Evolutionary conservation across 2,888 invertebrate species (phyloP).

Genomic region (Drosophila formosana): DNA sequence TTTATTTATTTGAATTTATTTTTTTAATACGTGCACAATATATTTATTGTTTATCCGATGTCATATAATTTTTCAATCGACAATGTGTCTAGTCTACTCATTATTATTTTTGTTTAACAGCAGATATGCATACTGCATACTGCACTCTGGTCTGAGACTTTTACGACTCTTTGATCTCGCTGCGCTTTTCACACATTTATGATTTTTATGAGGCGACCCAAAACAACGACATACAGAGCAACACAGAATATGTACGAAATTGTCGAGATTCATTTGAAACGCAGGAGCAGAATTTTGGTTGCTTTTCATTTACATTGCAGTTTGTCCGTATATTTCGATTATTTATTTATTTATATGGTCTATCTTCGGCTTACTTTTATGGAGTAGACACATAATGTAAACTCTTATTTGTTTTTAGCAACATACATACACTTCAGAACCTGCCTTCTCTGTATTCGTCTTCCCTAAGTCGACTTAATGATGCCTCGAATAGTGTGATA

Average conservation of each 20-base stretch:
- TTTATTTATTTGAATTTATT: too few species aligned
- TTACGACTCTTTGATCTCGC: slow-evolving; percentile 67
- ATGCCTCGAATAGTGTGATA: slow-evolving; percentile 78
- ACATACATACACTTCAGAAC: slow-evolving; percentile 37
- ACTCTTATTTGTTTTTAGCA: slow-evolving; percentile 48
- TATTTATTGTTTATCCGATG: too few species aligned
- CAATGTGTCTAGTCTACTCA: too few species aligned
- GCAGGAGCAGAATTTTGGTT: slow-evolving; percentile 12
- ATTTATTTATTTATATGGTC: slow-evolving; percentile 69
- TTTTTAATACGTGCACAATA: too few species aligned
- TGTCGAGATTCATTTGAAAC: neutral
- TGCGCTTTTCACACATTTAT: slow-evolving; percentile 75
- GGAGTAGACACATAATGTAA: slow-evolving; percentile 33
- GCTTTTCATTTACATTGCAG: slow-evolving; percentile 55
- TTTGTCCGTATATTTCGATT: slow-evolving; percentile 34
- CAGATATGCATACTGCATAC: neutral
- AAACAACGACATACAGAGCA: slow-evolving; percentile 58
- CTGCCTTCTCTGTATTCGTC: neutral
- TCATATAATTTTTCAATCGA: too few species aligned
- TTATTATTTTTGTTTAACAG: neutral
- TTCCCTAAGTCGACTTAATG: slow-evolving; percentile 58
- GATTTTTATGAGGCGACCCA: slow-evolving; percentile 73
- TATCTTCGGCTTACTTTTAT: slow-evolving; percentile 50
- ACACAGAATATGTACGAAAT: slow-evolving; percentile 14
- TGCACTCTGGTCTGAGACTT: slow-evolving; percentile 13